phyloP scores from a whole-genome alignment of 2,888 invertebrate genomes.

The Thecophora atra region DNA sequence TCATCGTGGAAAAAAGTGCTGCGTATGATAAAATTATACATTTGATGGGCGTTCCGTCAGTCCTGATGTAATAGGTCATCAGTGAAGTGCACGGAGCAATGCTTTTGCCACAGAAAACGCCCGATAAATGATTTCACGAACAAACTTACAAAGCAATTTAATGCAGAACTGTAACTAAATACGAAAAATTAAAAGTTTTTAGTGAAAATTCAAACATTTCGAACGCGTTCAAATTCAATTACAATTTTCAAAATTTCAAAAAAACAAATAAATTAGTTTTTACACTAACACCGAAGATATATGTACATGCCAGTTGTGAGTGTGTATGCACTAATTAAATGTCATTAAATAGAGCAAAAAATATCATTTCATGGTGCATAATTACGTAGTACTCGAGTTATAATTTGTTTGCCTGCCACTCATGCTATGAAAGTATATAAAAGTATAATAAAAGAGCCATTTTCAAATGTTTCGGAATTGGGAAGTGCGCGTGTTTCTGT shows the following conservation, averaged over 20 bases:
- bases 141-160: too few species aligned
- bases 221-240: neutral
- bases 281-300: slow-evolving; percentile 4
- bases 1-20: neutral
- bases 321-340: neutral
- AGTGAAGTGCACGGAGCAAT: neutral
- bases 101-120: neutral
- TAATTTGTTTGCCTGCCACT: neutral
- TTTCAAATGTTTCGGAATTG: neutral
- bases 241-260: neutral
- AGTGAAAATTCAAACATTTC: neutral
- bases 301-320: neutral
- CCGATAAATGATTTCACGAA: neutral
- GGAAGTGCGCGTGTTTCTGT: slow-evolving; percentile 16
- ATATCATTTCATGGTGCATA: neutral
- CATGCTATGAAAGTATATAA: neutral
- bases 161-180: neutral
- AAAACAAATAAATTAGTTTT: neutral
- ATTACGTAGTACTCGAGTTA: neutral
- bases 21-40: neutral
- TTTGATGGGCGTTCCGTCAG: slow-evolving; percentile 30
- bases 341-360: neutral
- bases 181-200: neutral
- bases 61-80: slow-evolving; percentile 35
- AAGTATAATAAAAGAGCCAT: slow-evolving; percentile 17